phyloP scores from a whole-genome alignment of 2,113 vertebrate species.

The Varanus salvator region DNA sequence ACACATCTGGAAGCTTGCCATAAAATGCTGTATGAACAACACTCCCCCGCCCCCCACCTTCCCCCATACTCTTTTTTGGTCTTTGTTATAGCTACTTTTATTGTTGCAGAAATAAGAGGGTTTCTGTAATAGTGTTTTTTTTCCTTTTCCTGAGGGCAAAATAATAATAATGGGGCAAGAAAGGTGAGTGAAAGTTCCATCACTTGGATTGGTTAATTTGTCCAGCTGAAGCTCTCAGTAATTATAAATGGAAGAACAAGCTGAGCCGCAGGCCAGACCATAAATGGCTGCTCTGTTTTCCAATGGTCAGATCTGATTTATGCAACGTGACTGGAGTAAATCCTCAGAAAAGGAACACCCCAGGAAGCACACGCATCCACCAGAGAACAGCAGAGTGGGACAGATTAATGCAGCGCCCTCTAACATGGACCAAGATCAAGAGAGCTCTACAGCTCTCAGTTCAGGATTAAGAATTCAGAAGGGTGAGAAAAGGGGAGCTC shows the following conservation, averaged over 20 bases:
- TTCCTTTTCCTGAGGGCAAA: background rate
- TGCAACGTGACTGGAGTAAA: conserved; percentile 6
- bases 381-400: background rate
- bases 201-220: background rate
- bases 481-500: conserved; percentile 25
- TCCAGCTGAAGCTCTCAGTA: conserved; percentile 20
- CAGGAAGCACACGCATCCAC: conserved; percentile 7
- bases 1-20: background rate
- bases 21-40: background rate
- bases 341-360: conserved; percentile 41
- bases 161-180: background rate
- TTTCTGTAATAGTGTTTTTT: background rate
- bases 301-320: conserved; percentile 16
- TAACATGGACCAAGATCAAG: conserved; percentile 3
- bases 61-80: background rate
- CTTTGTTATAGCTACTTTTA: background rate
- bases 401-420: conserved; percentile 7
- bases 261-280: conserved; percentile 9
- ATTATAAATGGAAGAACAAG: conserved; percentile 51
- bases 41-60: rapidly evolving
- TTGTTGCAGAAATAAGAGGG: background rate
- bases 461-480: conserved; percentile 30
- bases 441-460: conserved; percentile 15
- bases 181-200: conserved; percentile 29
- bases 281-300: conserved; percentile 23